phyloP scores from a whole-genome alignment of 37 sponge, comb jelly and placozoan species.

The Mnemiopsis leidyi region DNA sequence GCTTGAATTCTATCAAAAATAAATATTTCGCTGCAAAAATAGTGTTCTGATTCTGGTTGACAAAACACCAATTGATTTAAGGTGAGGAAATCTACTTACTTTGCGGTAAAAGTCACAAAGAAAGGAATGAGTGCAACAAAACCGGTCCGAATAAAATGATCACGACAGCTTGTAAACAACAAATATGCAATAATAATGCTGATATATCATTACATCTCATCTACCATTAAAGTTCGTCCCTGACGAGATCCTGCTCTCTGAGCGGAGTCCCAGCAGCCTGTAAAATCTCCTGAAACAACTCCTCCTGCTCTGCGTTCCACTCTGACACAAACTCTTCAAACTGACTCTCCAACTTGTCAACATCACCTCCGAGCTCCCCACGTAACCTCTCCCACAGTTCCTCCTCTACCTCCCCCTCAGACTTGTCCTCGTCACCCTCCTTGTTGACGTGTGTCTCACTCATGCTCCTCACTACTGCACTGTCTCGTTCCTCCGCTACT shows the following conservation, averaged over 20 bases:
- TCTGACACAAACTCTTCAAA: background rate
- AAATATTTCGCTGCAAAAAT: no score
- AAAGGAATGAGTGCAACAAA: no score
- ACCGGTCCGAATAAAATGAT: no score
- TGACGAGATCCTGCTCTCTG: background rate
- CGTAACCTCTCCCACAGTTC: slow-evolving; percentile 50
- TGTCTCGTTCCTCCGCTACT: background rate
- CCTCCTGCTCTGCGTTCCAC: background rate
- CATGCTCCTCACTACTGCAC: slow-evolving; percentile 1
- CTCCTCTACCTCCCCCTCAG: slow-evolving; percentile 70
- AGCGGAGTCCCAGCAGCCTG: background rate
- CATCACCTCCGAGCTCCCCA: background rate
- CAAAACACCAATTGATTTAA: no score
- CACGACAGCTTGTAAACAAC: no score
- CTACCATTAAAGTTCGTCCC: background rate
- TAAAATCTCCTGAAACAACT: background rate
- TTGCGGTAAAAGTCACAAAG: no score
- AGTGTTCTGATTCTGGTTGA: no score
- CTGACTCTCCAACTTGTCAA: background rate
- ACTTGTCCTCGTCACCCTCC: background rate
- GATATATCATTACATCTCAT: no score
- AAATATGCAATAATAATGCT: no score
- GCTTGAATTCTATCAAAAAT: no score
- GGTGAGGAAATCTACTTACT: no score
- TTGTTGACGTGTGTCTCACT: background rate